Conservation (phyloP, 2,888 invertebrate species). For the Disparrhopalites patrizii region DNA sequence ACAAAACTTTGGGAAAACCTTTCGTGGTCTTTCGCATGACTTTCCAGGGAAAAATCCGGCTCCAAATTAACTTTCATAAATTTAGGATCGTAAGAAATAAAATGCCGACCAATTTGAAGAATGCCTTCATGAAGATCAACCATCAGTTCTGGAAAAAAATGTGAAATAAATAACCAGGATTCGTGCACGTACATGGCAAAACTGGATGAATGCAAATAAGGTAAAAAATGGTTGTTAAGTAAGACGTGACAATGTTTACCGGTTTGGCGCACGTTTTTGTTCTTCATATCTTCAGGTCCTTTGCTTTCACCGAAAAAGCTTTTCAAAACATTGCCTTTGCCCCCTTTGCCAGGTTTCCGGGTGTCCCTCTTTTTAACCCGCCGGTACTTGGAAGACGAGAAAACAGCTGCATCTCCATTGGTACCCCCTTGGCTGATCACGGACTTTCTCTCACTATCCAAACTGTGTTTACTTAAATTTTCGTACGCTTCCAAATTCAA, state of each 20-base stretch:
- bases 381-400: slow-evolving; percentile 31
- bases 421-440: slow-evolving; percentile 32
- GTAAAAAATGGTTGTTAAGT: background rate
- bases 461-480: slow-evolving; percentile 34
- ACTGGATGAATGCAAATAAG: background rate
- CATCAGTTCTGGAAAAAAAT: slow-evolving; percentile 69
- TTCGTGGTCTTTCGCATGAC: slow-evolving; percentile 89
- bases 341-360: slow-evolving; percentile 94
- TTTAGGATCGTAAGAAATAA: slow-evolving; percentile 87
- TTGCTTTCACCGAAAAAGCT: slow-evolving; percentile 71
- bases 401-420: slow-evolving; percentile 33
- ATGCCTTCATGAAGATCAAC: slow-evolving; percentile 97
- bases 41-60: slow-evolving; percentile 93
- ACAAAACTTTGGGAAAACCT: slow-evolving; percentile 53
- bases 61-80: slow-evolving; percentile 66
- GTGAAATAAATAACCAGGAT: background rate
- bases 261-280: slow-evolving; percentile 96
- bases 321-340: slow-evolving; percentile 61
- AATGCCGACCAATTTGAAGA: slow-evolving; percentile 88
- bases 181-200: background rate
- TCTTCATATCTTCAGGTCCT: slow-evolving; percentile 76
- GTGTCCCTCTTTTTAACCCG: slow-evolving; percentile 52
- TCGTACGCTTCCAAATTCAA: slow-evolving; percentile 40
- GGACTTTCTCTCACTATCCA: slow-evolving; percentile 38
- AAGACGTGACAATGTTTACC: slow-evolving; percentile 51